A percentile compares a stretch with the other conserved stretches of the same genome.
These are phyloP conservation scores for Pocillopora meandrina DNA, from an alignment of 92 coral and sea anemone species.

Conservation along the genomic window DNA sequence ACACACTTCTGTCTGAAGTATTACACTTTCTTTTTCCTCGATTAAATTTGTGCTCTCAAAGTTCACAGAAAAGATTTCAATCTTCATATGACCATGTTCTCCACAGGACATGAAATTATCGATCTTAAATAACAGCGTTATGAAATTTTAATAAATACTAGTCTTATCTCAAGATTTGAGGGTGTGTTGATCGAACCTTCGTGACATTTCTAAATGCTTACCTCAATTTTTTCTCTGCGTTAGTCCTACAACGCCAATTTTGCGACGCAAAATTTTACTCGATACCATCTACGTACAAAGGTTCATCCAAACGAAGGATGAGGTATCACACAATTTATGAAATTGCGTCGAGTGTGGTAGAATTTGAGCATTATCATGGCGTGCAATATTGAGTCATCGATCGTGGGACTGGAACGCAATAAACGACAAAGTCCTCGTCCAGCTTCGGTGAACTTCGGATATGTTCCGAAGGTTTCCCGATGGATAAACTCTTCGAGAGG, in stretches of 20 bases:
- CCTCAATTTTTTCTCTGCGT: background rate
- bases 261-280: background rate
- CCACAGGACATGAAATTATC: background rate
- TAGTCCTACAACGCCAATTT: background rate
- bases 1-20: background rate
- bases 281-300: background rate
- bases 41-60: background rate
- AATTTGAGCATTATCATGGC: background rate
- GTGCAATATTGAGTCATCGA: conserved; percentile 21
- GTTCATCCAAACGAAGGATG: background rate
- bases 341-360: background rate
- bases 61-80: background rate
- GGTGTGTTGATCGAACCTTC: too few species aligned
- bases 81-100: background rate
- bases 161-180: too few species aligned
- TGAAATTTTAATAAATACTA: too few species aligned
- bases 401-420: conserved; percentile 17
- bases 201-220: background rate
- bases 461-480: background rate
- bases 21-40: background rate
- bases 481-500: too few species aligned
- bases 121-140: background rate
- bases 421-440: background rate
- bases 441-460: conserved; percentile 1
- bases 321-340: background rate